These are phyloP conservation scores for Cirrhinus mrigala DNA, from an alignment of 2,797 vertebrate genomes.

Conservation along the genomic window DNA sequence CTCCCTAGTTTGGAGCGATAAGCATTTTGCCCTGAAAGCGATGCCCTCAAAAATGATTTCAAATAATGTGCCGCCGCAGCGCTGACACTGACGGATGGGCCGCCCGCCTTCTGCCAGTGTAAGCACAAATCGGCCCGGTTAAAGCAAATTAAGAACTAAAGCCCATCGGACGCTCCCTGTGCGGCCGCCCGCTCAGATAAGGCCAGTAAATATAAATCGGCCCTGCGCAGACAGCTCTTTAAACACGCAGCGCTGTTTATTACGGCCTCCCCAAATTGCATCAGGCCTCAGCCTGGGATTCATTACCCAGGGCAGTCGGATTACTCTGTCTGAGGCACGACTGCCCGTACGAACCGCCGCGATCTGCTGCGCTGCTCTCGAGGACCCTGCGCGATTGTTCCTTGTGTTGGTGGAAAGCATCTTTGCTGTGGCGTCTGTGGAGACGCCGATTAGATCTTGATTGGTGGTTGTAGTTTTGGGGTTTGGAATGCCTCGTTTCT, in stretches of 20 bases:
- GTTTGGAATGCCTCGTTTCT: constrained; percentile 44
- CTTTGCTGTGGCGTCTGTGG: constrained; percentile 16
- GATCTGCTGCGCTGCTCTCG: constrained; percentile 21
- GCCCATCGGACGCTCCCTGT: constrained; percentile 70
- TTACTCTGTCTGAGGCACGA: constrained; percentile 37
- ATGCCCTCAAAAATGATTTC: constrained; percentile 92
- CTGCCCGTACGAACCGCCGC: constrained; percentile 23
- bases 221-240: constrained; percentile 48
- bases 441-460: constrained; percentile 46
- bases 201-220: constrained; percentile 60
- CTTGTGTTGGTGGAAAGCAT: constrained; percentile 31
- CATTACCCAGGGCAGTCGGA: constrained; percentile 56
- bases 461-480: constrained; percentile 55
- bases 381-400: neutral
- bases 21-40: constrained; percentile 89
- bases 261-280: constrained; percentile 59
- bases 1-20: constrained; percentile 89
- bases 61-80: constrained; percentile 88
- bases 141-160: constrained; percentile 83
- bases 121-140: constrained; percentile 78
- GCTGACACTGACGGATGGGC: constrained; percentile 91
- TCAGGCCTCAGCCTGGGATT: constrained; percentile 61
- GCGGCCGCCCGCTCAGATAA: constrained; percentile 60
- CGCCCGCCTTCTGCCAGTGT: constrained; percentile 74
- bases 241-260: constrained; percentile 58